These are phyloP conservation scores for Anoplolepis gracilipes DNA, from an alignment of 1,140 invertebrate genomes.

Conservation along the genomic window DNA sequence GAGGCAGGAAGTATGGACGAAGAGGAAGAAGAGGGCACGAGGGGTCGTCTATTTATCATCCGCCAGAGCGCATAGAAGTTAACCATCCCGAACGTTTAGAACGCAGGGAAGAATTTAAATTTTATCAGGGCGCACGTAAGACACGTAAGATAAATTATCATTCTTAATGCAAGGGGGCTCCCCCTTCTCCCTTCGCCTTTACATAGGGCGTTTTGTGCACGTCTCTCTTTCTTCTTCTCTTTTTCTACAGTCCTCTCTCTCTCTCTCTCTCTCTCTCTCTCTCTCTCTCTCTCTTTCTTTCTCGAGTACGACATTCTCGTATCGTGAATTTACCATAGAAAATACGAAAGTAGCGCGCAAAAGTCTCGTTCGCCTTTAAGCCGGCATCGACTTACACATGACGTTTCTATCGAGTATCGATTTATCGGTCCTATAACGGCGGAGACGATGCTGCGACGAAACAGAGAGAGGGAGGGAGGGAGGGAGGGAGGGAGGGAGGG, in stretches of 20 bases:
- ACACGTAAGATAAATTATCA: slow-evolving; percentile 64
- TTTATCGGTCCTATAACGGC: slow-evolving; percentile 45
- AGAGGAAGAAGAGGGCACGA: background rate
- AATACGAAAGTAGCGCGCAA: slow-evolving; percentile 42
- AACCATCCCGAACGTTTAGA: slow-evolving; percentile 63
- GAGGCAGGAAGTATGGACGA: too few relatives aligned
- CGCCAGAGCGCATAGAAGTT: slow-evolving; percentile 61
- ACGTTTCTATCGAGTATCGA: slow-evolving; percentile 62
- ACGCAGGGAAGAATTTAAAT: slow-evolving; percentile 60
- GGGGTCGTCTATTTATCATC: slow-evolving; percentile 63
- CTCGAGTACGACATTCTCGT: background rate
- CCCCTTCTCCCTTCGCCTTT: background rate
- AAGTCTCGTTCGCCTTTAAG: slow-evolving; percentile 58
- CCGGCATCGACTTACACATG: slow-evolving; percentile 58
- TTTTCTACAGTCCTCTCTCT: background rate
- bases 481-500: background rate
- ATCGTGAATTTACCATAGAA: slow-evolving; percentile 49
- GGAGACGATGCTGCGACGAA: slow-evolving; percentile 39
- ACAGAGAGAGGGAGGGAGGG: too few relatives aligned
- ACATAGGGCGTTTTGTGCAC: background rate
- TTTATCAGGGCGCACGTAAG: slow-evolving; percentile 61
- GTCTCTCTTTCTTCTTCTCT: background rate
- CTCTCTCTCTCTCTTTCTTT: background rate
- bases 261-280: slow-evolving; percentile 7
- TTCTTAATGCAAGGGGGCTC: slow-evolving; percentile 51